Evolutionary conservation across 2,113 vertebrate genomes (phyloP).

Genomic region (Brachyistius frenatus): DNA sequence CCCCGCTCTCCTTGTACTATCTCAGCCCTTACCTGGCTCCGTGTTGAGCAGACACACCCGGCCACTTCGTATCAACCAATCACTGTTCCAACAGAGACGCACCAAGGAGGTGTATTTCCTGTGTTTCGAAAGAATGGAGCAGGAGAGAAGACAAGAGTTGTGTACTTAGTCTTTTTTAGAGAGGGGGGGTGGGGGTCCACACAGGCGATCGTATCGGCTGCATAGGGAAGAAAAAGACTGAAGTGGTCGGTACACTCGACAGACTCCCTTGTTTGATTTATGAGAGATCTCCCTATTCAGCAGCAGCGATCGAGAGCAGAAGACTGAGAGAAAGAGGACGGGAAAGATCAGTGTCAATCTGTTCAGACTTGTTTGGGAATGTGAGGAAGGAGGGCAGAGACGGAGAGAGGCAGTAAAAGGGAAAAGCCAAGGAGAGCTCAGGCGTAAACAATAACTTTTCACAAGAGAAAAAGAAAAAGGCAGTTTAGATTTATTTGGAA

Average conservation of each 20-base stretch:
- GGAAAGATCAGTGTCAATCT: slow-evolving; percentile 84
- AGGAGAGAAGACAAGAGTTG: slow-evolving; percentile 57
- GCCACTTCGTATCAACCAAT: slow-evolving; percentile 75
- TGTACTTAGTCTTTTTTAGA: slow-evolving; percentile 30
- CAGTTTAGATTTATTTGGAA: slow-evolving; percentile 31
- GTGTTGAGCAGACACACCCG: slow-evolving; percentile 79
- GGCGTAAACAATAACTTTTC: slow-evolving; percentile 70
- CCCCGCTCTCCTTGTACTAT: slow-evolving; percentile 60
- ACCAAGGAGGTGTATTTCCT: slow-evolving; percentile 82
- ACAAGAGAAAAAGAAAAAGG: slow-evolving; percentile 9
- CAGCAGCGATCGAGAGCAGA: slow-evolving; percentile 52
- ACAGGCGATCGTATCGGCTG: neutral
- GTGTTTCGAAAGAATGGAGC: slow-evolving; percentile 68
- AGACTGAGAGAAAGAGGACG: slow-evolving; percentile 68
- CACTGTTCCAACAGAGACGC: slow-evolving; percentile 50
- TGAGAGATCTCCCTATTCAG: slow-evolving; percentile 33
- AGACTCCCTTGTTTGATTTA: slow-evolving; percentile 48
- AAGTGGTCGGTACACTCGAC: slow-evolving; percentile 19
- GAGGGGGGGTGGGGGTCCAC: slow-evolving; percentile 34
- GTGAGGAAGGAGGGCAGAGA: slow-evolving; percentile 77
- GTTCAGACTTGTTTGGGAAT: slow-evolving; percentile 89
- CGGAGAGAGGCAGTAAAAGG: slow-evolving; percentile 55
- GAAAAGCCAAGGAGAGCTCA: slow-evolving; percentile 54
- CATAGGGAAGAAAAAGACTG: slow-evolving; percentile 7
- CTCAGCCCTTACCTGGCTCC: slow-evolving; percentile 73